Conservation (phyloP, 2,888 invertebrate species). For the Lepetodrilus schrolli region DNA sequence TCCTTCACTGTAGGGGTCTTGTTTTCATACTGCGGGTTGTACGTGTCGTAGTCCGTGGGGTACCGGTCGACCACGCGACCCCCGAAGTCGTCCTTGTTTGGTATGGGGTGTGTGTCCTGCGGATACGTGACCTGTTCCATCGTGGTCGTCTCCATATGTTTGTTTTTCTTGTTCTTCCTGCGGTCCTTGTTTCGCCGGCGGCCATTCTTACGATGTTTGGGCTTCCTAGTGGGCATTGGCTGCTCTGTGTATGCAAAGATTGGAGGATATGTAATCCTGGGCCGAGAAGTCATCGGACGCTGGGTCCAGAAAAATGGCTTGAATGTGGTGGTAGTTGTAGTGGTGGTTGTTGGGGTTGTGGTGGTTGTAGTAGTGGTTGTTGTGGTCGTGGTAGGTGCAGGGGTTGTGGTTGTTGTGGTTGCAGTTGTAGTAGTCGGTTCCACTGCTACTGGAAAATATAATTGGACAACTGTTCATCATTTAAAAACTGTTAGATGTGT, state of each 20-base stretch:
- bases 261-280: constrained; percentile 3
- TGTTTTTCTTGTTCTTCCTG: constrained; percentile 31
- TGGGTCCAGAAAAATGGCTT: neutral
- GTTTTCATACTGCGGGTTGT: neutral
- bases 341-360: constrained; percentile 42
- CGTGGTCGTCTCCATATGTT: constrained; percentile 26
- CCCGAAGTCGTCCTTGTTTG: constrained; percentile 25
- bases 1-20: no score
- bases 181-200: constrained; percentile 29
- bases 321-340: constrained; percentile 34
- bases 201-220: constrained; percentile 33
- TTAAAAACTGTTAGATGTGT: no score
- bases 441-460: neutral
- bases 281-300: neutral
- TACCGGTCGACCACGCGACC: neutral
- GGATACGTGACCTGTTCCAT: neutral
- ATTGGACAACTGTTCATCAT: no score
- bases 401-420: constrained; percentile 48
- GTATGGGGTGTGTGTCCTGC: neutral
- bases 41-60: neutral
- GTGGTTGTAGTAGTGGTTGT: constrained; percentile 49
- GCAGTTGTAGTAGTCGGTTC: neutral
- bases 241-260: neutral
- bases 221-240: neutral
- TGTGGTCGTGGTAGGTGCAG: constrained; percentile 48